Evolutionary conservation across 2,888 invertebrate genomes (phyloP).

Genomic region (Drosophila mimetica): DNA sequence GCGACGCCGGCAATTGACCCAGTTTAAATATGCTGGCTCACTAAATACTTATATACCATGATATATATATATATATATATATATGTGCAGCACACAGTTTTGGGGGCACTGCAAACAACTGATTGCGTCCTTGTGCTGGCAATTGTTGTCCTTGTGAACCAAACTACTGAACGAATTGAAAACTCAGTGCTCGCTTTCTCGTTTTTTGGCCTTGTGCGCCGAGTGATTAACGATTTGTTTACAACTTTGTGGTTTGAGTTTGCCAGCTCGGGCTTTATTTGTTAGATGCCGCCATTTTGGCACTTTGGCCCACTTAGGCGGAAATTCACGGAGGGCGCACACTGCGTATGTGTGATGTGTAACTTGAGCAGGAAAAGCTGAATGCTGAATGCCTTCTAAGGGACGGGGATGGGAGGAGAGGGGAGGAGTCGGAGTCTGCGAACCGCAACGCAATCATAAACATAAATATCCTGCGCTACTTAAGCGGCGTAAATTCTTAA

Average conservation of each 20-base stretch:
- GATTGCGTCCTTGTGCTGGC: constrained; percentile 62
- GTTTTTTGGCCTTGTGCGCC: constrained; percentile 32
- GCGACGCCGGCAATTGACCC: constrained; percentile 58
- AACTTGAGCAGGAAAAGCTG: not conserved
- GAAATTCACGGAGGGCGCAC: constrained; percentile 7
- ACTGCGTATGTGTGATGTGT: constrained; percentile 17
- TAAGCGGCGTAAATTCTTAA: constrained; percentile 68
- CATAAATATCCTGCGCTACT: constrained; percentile 73
- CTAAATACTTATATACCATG: constrained; percentile 2
- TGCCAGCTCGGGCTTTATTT: constrained; percentile 4
- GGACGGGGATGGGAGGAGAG: too few species aligned
- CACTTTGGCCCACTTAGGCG: constrained; percentile 23
- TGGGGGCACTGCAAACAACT: constrained; percentile 25
- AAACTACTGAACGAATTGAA: constrained; percentile 45
- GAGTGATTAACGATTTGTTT: constrained; percentile 61
- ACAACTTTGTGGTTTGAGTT: constrained; percentile 32
- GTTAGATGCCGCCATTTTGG: constrained; percentile 6
- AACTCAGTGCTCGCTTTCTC: constrained; percentile 41
- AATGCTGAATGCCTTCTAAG: constrained; percentile 20
- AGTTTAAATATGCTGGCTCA: constrained; percentile 42
- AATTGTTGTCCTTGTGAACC: constrained; percentile 60
- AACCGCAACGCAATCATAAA: constrained; percentile 73
- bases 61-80: too few species aligned
- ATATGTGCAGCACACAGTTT: constrained; percentile 16
- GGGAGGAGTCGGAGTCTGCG: constrained; percentile 53